phyloP scores from a whole-genome alignment of 2,113 vertebrate genomes.

The Epinephelus fuscoguttatus region DNA sequence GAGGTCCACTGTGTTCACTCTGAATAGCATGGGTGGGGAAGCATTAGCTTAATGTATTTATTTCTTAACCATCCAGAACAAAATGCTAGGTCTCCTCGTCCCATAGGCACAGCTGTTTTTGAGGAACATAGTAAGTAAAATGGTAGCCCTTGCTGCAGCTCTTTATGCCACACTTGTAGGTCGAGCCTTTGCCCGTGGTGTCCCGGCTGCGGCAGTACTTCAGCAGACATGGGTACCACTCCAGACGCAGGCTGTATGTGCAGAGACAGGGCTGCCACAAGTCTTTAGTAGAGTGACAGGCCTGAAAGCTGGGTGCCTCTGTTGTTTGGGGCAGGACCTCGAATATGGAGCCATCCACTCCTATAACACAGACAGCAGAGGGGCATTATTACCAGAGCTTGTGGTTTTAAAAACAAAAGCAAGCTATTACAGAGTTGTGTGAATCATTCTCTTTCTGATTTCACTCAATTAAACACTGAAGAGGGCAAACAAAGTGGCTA shows the following conservation, averaged over 20 bases:
- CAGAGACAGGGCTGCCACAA: slow-evolving; percentile 92
- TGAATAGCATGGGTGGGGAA: slow-evolving; percentile 45
- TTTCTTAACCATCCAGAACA: slow-evolving; percentile 20
- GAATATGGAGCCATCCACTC: slow-evolving; percentile 92
- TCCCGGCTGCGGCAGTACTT: slow-evolving; percentile 95
- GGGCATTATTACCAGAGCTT: background rate
- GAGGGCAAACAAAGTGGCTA: slow-evolving; percentile 45
- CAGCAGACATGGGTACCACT: slow-evolving; percentile 98
- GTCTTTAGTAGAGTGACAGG: slow-evolving; percentile 86
- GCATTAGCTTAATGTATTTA: slow-evolving; percentile 21
- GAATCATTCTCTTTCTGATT: slow-evolving; percentile 31
- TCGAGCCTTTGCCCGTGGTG: slow-evolving; percentile 82
- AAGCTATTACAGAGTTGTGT: background rate
- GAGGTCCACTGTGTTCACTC: slow-evolving; percentile 38
- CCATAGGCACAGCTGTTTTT: slow-evolving; percentile 96
- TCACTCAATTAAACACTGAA: slow-evolving; percentile 49
- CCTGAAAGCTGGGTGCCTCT: slow-evolving; percentile 82
- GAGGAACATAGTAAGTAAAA: slow-evolving; percentile 92
- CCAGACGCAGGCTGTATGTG: slow-evolving; percentile 90
- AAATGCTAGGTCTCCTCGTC: slow-evolving; percentile 91
- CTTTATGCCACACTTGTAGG: slow-evolving; percentile 98
- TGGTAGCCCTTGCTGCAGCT: slow-evolving; percentile 97
- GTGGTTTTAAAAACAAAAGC: slow-evolving; percentile 54
- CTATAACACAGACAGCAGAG: slow-evolving; percentile 74
- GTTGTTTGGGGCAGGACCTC: slow-evolving; percentile 86